phyloP scores from a whole-genome alignment of 2,888 invertebrate genomes.

The Pyrrhosoma nymphula region DNA sequence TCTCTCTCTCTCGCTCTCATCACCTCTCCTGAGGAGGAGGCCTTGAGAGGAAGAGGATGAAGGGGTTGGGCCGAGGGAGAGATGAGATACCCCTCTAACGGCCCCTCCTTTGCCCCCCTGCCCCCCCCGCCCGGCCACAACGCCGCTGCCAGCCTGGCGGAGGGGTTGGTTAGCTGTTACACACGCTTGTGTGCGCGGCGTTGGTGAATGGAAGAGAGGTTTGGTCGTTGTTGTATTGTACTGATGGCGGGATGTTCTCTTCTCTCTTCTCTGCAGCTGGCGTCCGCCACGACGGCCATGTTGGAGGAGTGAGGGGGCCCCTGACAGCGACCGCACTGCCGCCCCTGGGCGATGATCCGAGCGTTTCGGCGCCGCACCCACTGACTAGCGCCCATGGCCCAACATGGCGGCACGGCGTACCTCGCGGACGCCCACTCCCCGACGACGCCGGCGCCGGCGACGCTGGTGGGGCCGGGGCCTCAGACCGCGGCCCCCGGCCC shows the following conservation, averaged over 20 bases:
- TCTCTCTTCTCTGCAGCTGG: slow-evolving; percentile 58
- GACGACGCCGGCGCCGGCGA: slow-evolving; percentile 79
- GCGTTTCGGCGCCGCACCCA: slow-evolving; percentile 68
- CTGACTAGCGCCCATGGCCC: slow-evolving; percentile 84
- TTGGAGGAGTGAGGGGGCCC: slow-evolving; percentile 72
- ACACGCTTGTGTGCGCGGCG: not conserved
- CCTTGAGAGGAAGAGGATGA: too few species aligned
- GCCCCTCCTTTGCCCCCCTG: not conserved
- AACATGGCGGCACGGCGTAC: slow-evolving; percentile 85
- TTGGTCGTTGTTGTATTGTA: not conserved
- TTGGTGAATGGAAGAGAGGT: slow-evolving; percentile 15
- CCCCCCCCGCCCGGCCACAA: too few species aligned
- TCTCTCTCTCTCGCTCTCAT: too few species aligned
- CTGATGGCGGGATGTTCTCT: slow-evolving; percentile 29
- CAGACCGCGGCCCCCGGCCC: slow-evolving; percentile 76
- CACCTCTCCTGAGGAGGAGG: too few species aligned
- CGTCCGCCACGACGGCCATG: slow-evolving; percentile 79
- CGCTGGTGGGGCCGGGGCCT: slow-evolving; percentile 79
- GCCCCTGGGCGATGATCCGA: slow-evolving; percentile 77
- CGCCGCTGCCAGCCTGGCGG: slow-evolving; percentile 54
- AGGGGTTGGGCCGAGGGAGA: too few species aligned
- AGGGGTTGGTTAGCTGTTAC: slow-evolving; percentile 10
- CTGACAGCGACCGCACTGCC: slow-evolving; percentile 73
- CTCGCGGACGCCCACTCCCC: slow-evolving; percentile 75
- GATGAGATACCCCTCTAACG: too few species aligned